Conservation (phyloP, 2,888 invertebrate species). For the Athripsodes cinereus region DNA sequence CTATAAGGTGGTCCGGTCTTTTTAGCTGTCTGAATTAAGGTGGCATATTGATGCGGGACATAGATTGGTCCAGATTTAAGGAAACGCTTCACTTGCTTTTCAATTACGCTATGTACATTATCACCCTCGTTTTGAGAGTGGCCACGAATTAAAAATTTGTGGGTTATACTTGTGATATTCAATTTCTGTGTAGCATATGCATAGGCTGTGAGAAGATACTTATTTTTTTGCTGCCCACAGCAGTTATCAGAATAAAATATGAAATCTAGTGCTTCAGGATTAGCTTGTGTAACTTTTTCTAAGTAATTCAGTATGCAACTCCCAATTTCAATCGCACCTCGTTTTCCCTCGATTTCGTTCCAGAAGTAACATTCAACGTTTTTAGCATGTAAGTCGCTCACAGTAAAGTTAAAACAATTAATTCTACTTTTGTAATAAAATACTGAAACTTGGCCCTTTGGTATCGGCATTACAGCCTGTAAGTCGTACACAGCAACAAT, state of each 20-base stretch:
- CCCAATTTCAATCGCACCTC: not conserved
- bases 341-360: not conserved
- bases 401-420: not conserved
- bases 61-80: not conserved
- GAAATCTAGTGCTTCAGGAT: not conserved
- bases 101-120: not conserved
- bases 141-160: not conserved
- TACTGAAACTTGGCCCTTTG: not conserved
- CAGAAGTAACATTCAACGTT: not conserved
- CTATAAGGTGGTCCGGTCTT: not conserved
- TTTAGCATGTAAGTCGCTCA: not conserved
- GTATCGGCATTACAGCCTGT: not conserved
- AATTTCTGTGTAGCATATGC: constrained; percentile 1
- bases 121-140: not conserved
- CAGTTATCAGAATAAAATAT: constrained; percentile 11
- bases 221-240: constrained; percentile 9
- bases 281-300: not conserved
- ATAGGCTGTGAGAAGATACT: constrained; percentile 6
- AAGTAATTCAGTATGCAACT: not conserved
- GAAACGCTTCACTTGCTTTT: not conserved
- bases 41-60: not conserved
- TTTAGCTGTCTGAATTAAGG: not conserved
- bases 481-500: not conserved
- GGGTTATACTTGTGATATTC: not conserved
- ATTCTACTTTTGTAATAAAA: not conserved